These are phyloP conservation scores for Galaxias olidus DNA, from an alignment of 2,797 vertebrate genomes.

Conservation along the genomic window DNA sequence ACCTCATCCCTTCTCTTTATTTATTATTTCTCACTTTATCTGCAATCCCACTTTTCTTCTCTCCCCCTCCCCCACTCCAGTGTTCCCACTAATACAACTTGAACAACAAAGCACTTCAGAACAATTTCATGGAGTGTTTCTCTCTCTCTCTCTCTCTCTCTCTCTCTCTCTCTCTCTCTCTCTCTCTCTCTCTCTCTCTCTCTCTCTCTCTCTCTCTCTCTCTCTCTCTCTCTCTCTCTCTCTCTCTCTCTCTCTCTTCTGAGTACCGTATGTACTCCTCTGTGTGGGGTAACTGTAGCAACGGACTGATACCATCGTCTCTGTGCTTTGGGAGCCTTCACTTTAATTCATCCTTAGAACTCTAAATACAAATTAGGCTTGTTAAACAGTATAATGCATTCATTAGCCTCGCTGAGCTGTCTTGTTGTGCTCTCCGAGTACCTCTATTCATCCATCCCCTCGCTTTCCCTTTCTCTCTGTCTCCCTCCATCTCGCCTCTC, in stretches of 20 bases:
- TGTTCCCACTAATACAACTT: slow-evolving; percentile 38
- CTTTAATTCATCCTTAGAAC: slow-evolving; percentile 61
- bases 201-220: not conserved
- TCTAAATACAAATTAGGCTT: slow-evolving; percentile 68
- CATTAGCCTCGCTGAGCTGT: slow-evolving; percentile 52
- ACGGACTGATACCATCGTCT: slow-evolving; percentile 51
- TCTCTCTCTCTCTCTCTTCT: slow-evolving; percentile 13
- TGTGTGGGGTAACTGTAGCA: slow-evolving; percentile 45
- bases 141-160: slow-evolving; percentile 9
- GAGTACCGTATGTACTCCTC: slow-evolving; percentile 47
- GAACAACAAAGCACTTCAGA: slow-evolving; percentile 53
- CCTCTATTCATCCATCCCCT: slow-evolving; percentile 37
- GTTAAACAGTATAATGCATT: slow-evolving; percentile 63
- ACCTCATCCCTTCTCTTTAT: not conserved
- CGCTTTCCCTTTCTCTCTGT: slow-evolving; percentile 11
- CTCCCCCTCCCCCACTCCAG: not conserved
- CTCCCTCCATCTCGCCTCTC: slow-evolving; percentile 8
- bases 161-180: not conserved
- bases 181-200: not conserved
- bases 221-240: slow-evolving; percentile 8
- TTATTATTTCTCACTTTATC: no score
- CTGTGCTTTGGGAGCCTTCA: slow-evolving; percentile 54
- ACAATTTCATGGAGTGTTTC: slow-evolving; percentile 39
- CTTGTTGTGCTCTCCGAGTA: slow-evolving; percentile 46
- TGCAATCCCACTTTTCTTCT: no score